Percentiles rank a stretch among this genome's conserved stretches.
Evolutionary conservation across 1,140 invertebrate species (phyloP).

Genomic region (Drosophila pseudoobscura): DNA sequence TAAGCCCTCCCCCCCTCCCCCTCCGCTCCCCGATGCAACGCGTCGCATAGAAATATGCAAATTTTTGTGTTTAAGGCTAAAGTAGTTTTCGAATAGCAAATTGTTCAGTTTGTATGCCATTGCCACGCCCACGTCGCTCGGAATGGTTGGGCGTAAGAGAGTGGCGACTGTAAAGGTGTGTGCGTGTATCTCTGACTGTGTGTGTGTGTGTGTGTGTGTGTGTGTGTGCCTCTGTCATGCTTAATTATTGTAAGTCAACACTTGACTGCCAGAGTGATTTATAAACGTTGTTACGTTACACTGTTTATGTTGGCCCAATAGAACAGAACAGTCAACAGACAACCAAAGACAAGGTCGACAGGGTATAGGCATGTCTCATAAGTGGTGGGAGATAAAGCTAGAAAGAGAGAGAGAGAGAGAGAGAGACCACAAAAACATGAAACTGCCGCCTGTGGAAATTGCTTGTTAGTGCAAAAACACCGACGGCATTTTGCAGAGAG

Average conservation of each 20-base stretch:
- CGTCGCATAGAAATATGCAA: conserved; percentile 28
- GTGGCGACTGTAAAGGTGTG: conserved; percentile 25
- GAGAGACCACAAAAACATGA: neutral
- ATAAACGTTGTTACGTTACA: conserved; percentile 35
- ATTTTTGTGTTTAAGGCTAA: conserved; percentile 25
- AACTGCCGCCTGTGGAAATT: conserved; percentile 3
- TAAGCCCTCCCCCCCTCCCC: conserved; percentile 8
- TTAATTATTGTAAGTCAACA: conserved; percentile 72
- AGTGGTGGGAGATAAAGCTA: too few relatives aligned
- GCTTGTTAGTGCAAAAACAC: too few relatives aligned
- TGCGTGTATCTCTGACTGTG: conserved; percentile 1
- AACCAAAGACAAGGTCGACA: conserved; percentile 52
- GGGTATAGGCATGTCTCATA: neutral
- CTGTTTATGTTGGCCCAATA: conserved; percentile 28
- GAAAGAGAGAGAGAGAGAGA: too few relatives aligned
- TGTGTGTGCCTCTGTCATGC: conserved; percentile 38
- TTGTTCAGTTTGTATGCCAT: conserved; percentile 43
- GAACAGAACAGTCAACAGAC: too few relatives aligned
- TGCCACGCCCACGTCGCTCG: conserved; percentile 46
- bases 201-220: conserved; percentile 1
- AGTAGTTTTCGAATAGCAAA: conserved; percentile 28
- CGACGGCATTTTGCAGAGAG: too few relatives aligned
- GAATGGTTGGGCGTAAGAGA: conserved; percentile 33
- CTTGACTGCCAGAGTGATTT: conserved; percentile 64
- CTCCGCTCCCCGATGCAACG: conserved; percentile 2